Conservation (phyloP, 2,797 vertebrate genomes). For the Molossus molossus region DNA sequence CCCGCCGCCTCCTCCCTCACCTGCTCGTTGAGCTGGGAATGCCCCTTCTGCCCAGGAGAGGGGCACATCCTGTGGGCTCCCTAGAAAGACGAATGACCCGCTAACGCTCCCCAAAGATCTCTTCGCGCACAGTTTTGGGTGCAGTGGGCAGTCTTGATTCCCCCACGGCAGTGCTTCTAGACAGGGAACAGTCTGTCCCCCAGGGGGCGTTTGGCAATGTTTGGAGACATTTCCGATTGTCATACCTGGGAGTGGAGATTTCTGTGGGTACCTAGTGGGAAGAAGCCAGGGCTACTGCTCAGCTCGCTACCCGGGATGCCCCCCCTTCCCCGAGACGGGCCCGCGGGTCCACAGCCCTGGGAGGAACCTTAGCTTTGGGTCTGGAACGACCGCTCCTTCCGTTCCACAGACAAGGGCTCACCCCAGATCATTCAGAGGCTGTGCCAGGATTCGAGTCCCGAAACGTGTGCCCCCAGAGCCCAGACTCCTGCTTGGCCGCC, state of each 20-base stretch:
- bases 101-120: neutral
- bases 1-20: neutral
- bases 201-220: too few species aligned
- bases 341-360: too few species aligned
- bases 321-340: too few species aligned
- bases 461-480: neutral
- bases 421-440: neutral
- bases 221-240: neutral
- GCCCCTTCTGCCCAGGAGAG: neutral
- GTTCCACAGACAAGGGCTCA: neutral
- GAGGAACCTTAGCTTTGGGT: neutral
- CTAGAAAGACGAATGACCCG: neutral
- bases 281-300: too few species aligned
- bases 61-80: neutral
- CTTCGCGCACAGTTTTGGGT: neutral
- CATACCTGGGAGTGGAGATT: neutral
- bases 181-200: neutral
- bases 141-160: neutral
- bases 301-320: too few species aligned
- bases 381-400: accelerated
- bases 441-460: neutral
- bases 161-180: neutral
- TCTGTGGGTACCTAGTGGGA: neutral
- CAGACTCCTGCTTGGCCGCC: accelerated
- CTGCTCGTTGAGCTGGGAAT: neutral